Base-by-base conservation (phyloP, 35 echinoderm and acorn worm species). In the Patiria miniata region DNA sequence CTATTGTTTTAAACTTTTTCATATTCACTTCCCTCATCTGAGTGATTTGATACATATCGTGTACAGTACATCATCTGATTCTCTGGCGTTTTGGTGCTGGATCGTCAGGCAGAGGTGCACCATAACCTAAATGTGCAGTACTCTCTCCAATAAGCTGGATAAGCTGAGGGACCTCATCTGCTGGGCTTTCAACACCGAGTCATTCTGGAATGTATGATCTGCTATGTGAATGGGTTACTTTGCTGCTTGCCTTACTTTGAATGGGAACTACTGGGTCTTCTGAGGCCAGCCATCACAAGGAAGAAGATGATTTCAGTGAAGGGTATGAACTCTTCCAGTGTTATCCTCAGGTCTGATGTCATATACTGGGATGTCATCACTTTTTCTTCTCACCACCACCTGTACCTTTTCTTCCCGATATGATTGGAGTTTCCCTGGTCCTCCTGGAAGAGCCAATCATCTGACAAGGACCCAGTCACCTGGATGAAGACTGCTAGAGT, bases 291-390 rank as follows among this genome's bases (percentile, higher is more conserved):
- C 5, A 68, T 44, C 56, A 69, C 61, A 68, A 4, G 37, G 58
- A 68, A 85, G 83, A 36, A 68, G 83, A 44, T 68, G 83, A 28
- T 85, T 73, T 9, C 26, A 36, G 23, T 85, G 83, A 42, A 68
- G 37, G 2, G 59, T 61, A 19, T 57, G 37, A 37, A 22, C 6
- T 61, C 52, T 33, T 39, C 53, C 36, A 0, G 21, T 19, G n/a
- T 28, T 21, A 15, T 22, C 18, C 19, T 61, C 58, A 5, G 39
- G 39, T 19, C 68, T 68, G 1, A 81, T n/a, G 7, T 81, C 79
- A 81, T 81, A 81, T 40, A 81, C 79, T 8, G 79, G 79, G 9
- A 81, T 22, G 12, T 81, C 79, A 18, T n/a, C 79, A n/a, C n/a
- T n/a, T n/a, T 29, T 78, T 37, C 10, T 37, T 10, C 21, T 37